A percentile compares a stretch with the other conserved stretches of the same genome.
These are phyloP conservation scores for Scrobipalpa atriplicella DNA, from an alignment of 2,888 invertebrate genomes.

Conservation along the genomic window DNA sequence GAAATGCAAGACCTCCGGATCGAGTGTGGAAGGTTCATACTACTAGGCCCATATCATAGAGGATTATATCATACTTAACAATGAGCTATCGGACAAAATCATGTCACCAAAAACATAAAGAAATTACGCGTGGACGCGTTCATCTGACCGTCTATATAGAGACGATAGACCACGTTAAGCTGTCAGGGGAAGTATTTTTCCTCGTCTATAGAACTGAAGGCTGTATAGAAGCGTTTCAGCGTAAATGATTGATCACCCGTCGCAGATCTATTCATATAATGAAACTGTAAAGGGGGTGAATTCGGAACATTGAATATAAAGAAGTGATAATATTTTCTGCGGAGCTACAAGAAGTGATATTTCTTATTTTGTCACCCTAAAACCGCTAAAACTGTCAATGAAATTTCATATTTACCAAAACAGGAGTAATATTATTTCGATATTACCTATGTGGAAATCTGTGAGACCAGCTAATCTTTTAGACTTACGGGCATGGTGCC, in stretches of 20 bases:
- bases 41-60: too few relatives aligned
- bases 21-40: too few relatives aligned
- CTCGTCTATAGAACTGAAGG: slow-evolving; percentile 22
- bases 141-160: not conserved
- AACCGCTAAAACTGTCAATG: too few relatives aligned
- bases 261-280: slow-evolving; percentile 32
- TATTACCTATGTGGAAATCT: too few relatives aligned
- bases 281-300: not conserved
- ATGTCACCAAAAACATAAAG: not conserved
- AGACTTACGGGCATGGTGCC: too few relatives aligned
- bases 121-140: not conserved
- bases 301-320: not conserved
- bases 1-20: too few relatives aligned
- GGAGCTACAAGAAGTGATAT: too few relatives aligned
- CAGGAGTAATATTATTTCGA: too few relatives aligned
- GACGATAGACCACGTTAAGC: not conserved
- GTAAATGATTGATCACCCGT: slow-evolving; percentile 41
- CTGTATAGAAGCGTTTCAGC: slow-evolving; percentile 40
- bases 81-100: not conserved
- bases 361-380: too few relatives aligned
- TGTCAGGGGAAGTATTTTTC: slow-evolving; percentile 24
- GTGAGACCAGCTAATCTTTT: too few relatives aligned
- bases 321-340: too few relatives aligned
- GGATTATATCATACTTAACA: not conserved
- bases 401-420: too few relatives aligned